Evolutionary conservation across 2,888 invertebrate genomes (phyloP), one percentile per base, ranked within the genome.

Genomic region (Ectemnius lituratus): DNA sequence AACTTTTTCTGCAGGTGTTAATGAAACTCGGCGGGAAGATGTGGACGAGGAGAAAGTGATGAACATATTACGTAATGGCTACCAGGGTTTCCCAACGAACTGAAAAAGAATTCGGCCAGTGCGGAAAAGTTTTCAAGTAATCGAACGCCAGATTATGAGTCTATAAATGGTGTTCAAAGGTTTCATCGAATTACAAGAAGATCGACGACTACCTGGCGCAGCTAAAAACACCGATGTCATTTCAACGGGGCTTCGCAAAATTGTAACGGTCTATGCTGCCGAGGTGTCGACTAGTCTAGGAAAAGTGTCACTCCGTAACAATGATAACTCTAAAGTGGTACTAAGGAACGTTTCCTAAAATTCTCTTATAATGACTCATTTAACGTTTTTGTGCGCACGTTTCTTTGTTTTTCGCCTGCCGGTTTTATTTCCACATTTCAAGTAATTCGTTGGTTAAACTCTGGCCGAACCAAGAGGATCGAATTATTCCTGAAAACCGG

Each of bases 311-410:
- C 62, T 52, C n/a, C 75, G 37, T 70, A 67, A 70, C 37, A 45
- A 77, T 76, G 73, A 73, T 67, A 72, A 14, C 11, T 69, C 76
- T 73, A 77, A 62, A 70, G 45, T 75, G 60, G 28, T 20, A 52
- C 73, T 75, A 70, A 61, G 62, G 46, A 72, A 75, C 64, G 62
- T 46, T 58, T 65, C 28, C 72, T 67, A 69, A 64, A 67, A 65
- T 56, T 69, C 56, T 58, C 14, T 49, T 46, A 45, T 69, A 60
- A 62, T 68, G 73, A 69, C 62, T 75, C 71, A 52, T 73, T 66
- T 70, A 71, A 69, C 18, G 8, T 76, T 76, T 79, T 76, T 79
- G 79, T 79, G 78, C 79, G 79, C 78, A 37, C 78, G 68, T 75
- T 75, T 62, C 73, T 67, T 79, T 66, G 68, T 73, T 78, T 20